Evolutionary conservation across 2,797 vertebrate species (phyloP).

Genomic region (Manis javanica): DNA sequence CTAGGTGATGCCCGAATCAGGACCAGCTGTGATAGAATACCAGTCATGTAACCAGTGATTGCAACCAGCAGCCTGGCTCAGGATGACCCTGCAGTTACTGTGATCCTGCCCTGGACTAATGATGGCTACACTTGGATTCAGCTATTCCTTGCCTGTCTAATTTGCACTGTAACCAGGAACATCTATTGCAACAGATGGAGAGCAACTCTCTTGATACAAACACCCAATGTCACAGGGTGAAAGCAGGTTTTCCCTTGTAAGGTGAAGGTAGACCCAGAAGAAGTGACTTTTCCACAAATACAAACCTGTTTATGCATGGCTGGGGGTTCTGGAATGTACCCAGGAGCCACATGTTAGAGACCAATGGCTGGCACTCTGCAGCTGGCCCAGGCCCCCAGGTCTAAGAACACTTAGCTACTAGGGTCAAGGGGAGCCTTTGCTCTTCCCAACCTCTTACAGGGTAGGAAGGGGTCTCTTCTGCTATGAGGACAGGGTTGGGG

Average conservation of each 20-base stretch:
- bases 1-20: not conserved
- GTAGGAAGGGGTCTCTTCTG: not conserved
- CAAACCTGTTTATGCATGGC: accelerated
- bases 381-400: too few relatives aligned
- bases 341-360: not conserved
- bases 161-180: not conserved
- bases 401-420: not conserved
- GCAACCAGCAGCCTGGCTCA: not conserved
- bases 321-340: not conserved
- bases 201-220: not conserved
- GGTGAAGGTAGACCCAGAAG: not conserved
- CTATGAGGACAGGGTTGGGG: too few relatives aligned
- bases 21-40: not conserved
- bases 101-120: not conserved
- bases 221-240: not conserved
- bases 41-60: not conserved
- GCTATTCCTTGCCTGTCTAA: not conserved
- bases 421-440: not conserved
- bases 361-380: not conserved
- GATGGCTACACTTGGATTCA: not conserved
- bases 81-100: accelerated
- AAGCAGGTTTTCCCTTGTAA: not conserved
- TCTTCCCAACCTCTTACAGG: not conserved
- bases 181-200: not conserved
- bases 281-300: not conserved